A percentile compares a stretch with the other conserved stretches of the same genome.
phyloP scores from a whole-genome alignment of 1,140 invertebrate species.

The Heliconius melpomene region DNA sequence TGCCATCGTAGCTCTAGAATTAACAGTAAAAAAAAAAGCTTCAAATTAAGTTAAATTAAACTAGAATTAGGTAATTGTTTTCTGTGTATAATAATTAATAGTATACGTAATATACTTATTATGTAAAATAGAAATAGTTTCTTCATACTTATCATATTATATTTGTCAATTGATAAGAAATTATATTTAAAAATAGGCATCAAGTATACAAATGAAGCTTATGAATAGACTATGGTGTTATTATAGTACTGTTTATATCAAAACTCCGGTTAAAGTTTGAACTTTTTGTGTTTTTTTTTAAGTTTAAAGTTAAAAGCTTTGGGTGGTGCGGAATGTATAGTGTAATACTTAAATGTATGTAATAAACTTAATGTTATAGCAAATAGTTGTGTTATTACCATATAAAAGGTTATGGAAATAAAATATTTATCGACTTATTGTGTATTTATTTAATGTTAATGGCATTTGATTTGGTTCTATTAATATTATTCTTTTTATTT shows the following conservation, averaged over 20 bases:
- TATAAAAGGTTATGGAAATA: slow-evolving; percentile 43
- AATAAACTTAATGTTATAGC: slow-evolving; percentile 58
- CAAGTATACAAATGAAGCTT: slow-evolving; percentile 54
- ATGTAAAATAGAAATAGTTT: slow-evolving; percentile 20
- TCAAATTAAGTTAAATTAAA: neutral
- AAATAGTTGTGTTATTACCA: slow-evolving; percentile 55
- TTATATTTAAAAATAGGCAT: slow-evolving; percentile 32
- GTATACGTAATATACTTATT: slow-evolving; percentile 23
- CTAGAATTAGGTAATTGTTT: neutral
- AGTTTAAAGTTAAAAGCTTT: slow-evolving; percentile 20
- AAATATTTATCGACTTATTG: slow-evolving; percentile 43
- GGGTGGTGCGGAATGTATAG: slow-evolving; percentile 18
- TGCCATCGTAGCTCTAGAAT: slow-evolving; percentile 24
- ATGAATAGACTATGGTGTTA: slow-evolving; percentile 47
- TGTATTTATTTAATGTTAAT: neutral
- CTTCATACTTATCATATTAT: slow-evolving; percentile 16
- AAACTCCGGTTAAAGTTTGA: slow-evolving; percentile 49
- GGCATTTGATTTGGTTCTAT: too few relatives aligned
- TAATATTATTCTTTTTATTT: too few relatives aligned
- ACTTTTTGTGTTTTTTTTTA: slow-evolving; percentile 26
- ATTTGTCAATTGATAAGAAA: slow-evolving; percentile 39
- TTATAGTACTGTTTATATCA: slow-evolving; percentile 51
- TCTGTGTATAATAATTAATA: slow-evolving; percentile 12
- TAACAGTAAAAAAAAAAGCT: slow-evolving; percentile 22
- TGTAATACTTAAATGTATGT: slow-evolving; percentile 33